phyloP scores from a whole-genome alignment of 2,797 vertebrate species.

The Sebastes nivosus region DNA sequence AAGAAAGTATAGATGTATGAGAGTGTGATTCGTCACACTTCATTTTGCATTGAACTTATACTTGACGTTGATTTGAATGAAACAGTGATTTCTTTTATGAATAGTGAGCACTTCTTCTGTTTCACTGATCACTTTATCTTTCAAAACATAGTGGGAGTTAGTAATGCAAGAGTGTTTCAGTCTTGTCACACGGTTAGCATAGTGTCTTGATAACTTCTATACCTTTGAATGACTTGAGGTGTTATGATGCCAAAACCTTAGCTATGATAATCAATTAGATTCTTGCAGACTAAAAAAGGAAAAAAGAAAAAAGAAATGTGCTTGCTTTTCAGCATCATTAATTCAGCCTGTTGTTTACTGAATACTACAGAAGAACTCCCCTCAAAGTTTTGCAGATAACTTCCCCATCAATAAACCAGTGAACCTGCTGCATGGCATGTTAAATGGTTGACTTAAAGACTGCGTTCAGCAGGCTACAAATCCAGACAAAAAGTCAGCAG shows the following conservation, averaged over 20 bases:
- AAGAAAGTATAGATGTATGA: neutral
- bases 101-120: conserved; percentile 17
- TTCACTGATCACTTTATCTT: conserved; percentile 25
- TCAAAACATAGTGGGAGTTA: conserved; percentile 23
- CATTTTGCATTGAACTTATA: conserved; percentile 6
- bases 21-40: neutral
- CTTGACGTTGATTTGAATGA: conserved; percentile 26
- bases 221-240: conserved; percentile 69
- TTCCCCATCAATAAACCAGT: conserved; percentile 26
- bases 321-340: conserved; percentile 53
- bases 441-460: conserved; percentile 61
- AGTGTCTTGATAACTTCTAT: conserved; percentile 64
- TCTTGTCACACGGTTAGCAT: conserved; percentile 49
- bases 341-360: conserved; percentile 39
- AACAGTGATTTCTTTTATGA: conserved; percentile 15
- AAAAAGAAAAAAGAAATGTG: neutral
- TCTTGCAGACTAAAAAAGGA: conserved; percentile 32
- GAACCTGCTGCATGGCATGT: conserved; percentile 74
- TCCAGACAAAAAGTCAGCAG: conserved; percentile 16
- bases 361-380: conserved; percentile 33
- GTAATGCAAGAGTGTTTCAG: conserved; percentile 31
- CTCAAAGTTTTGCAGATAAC: conserved; percentile 30
- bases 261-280: conserved; percentile 59
- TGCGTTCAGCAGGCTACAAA: conserved; percentile 24
- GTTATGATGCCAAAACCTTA: conserved; percentile 59